Evolutionary conservation across 2,888 invertebrate genomes (phyloP), one percentile per base, ranked within the genome.

Genomic region (Pelosia muscerda): DNA sequence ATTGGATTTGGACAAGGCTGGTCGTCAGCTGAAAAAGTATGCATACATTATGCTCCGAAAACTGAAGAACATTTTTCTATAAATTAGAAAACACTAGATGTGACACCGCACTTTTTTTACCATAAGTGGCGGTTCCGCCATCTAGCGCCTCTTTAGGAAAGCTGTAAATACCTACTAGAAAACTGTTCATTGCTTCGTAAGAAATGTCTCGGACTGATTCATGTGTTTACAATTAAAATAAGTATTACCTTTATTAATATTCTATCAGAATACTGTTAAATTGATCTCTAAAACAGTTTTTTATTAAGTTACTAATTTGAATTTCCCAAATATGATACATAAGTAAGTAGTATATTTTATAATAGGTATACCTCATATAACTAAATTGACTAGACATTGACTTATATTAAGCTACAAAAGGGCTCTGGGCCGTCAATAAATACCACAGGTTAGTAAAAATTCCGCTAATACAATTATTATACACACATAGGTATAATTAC

Each of bases 381-480:
- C 79, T 79, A 82, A 81, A 72, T 78, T 82, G 75, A 76, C 82
- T 82, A 81, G 42, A 81, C 82, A 81, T 69, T 74, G 66, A 78
- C 75, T 61, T 77, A 76, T 73, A 71, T 79, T 73, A 77, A 75
- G 71, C 75, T 81, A 79, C 81, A 58, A 69, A 73, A 75, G 65
- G 78, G 72, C 72, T 25, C 64, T 8, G 13, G 55, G 59, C 76
- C 78, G 63, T 65, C 31, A 54, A 72, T 65, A 69, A 54, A 63
- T 63, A 63, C 55, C 55, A 38, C 73, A 75, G 66, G 68, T 70
- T 72, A 78, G 57, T 71, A 70, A 72, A 74, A 76, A 77, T 73
- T 56, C 58, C 66, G 65, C 63, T 75, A 63, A 63, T 56, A 59
- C 60, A 61, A 22, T 49, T 53, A 62, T 22, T 59, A 58, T 31